Evolutionary conservation across 2,113 vertebrate genomes (phyloP).

Genomic region (Perca flavescens): DNA sequence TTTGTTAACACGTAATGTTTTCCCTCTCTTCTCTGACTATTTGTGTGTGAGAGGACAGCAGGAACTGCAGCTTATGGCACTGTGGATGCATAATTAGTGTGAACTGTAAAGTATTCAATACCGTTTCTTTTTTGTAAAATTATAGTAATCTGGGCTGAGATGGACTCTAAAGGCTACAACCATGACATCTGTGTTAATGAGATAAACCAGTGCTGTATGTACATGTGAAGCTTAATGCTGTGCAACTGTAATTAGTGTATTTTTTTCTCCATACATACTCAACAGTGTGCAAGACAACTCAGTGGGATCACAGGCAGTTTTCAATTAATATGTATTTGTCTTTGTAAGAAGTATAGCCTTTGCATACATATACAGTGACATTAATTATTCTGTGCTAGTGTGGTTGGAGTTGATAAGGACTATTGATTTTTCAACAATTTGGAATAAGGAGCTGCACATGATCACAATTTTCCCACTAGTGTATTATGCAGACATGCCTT

Average conservation of each 20-base stretch:
- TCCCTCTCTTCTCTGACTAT: constrained; percentile 19
- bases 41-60: constrained; percentile 56
- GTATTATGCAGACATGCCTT: constrained; percentile 30
- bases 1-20: constrained; percentile 67
- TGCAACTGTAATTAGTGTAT: neutral
- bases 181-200: constrained; percentile 66
- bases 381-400: constrained; percentile 59
- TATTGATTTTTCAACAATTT: constrained; percentile 72
- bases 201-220: constrained; percentile 20
- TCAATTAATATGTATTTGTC: constrained; percentile 60
- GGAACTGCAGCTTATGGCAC: constrained; percentile 38
- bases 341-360: constrained; percentile 49
- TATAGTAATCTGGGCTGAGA: constrained; percentile 49
- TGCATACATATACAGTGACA: constrained; percentile 63
- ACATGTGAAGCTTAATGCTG: neutral
- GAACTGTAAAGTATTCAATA: constrained; percentile 49
- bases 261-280: constrained; percentile 35
- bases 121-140: constrained; percentile 48
- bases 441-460: constrained; percentile 39
- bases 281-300: constrained; percentile 22
- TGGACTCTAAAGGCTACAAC: constrained; percentile 53
- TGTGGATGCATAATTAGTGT: constrained; percentile 74
- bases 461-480: constrained; percentile 37
- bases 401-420: constrained; percentile 55
- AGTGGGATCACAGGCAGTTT: constrained; percentile 40